phyloP scores from a whole-genome alignment of 1,140 invertebrate genomes.

The Drosophila sproati region DNA sequence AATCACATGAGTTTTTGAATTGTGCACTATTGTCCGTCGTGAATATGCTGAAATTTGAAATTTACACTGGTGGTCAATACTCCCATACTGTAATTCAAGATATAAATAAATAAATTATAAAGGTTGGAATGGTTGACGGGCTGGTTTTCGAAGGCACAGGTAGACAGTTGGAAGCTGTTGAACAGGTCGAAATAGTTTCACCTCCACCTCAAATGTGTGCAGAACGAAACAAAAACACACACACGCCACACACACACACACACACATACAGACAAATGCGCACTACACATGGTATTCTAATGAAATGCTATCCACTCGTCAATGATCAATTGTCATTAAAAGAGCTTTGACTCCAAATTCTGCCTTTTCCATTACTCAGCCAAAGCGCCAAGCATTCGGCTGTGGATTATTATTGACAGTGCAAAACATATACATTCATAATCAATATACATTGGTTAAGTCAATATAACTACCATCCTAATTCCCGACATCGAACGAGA shows the following conservation, averaged over 20 bases:
- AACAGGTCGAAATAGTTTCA: constrained; percentile 83
- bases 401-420: constrained; percentile 11
- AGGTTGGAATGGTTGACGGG: constrained; percentile 72
- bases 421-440: neutral
- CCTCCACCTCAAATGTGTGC: constrained; percentile 79
- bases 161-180: constrained; percentile 77
- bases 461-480: neutral
- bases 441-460: constrained; percentile 3
- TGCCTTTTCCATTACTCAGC: constrained; percentile 54
- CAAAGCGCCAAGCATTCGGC: constrained; percentile 17
- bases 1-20: constrained; percentile 75
- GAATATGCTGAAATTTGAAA: constrained; percentile 84
- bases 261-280: constrained; percentile 36
- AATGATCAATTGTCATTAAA: constrained; percentile 84
- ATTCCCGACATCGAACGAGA: too few relatives aligned
- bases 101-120: constrained; percentile 84
- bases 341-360: constrained; percentile 81
- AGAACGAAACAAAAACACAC: constrained; percentile 60
- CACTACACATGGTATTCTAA: constrained; percentile 78
- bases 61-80: constrained; percentile 84
- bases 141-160: constrained; percentile 72
- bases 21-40: constrained; percentile 75
- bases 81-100: constrained; percentile 84
- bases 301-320: constrained; percentile 84
- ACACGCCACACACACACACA: constrained; percentile 20